Evolutionary conservation across 2,797 vertebrate genomes (phyloP), one percentile per base, ranked within the genome.

Genomic region (Paguma larvata): DNA sequence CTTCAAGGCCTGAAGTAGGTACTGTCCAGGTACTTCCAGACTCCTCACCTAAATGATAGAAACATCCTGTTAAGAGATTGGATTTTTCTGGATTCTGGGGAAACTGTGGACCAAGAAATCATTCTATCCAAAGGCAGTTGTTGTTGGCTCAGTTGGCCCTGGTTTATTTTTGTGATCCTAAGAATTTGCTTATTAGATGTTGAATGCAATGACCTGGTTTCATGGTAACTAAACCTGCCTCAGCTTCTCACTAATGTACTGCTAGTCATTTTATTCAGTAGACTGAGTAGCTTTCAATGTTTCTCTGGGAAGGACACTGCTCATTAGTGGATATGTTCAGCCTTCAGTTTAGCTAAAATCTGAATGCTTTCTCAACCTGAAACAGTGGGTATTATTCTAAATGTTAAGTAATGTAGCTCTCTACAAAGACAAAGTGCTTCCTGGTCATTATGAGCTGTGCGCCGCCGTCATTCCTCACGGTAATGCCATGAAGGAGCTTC

Each of bases 151-250:
- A 23, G n/a, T 27, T 89, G 93, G 85, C 86, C 79, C 77, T 86
- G 91, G 92, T 94, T 80, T 96, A 78, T 63, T 90, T 95, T 85
- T 9, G 25, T 97, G 97, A 98, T 97, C 93, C 95, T 41, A 68
- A 0, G 86, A 97, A 94, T 72, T 97, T 8, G 95, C 77, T 92
- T 94, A 84, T 93, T 97, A 16, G 85, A 56, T 84, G 85, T 88
- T 92, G 93, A 94, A 95, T 95, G 23, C 1, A 0, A 0, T 84
- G 83, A 89, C 96, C 84, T 13, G 72, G 41, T 62, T 90, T 98
- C 82, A 78, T 63, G 85, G 95, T 70, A 10, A 41, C 12, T 23
- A 30, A 63, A 65, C 96, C 92, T 9, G 46, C 67, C 7, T 79
- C 34, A 4, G 91, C 95, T 70, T 70, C 38, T 80, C 3, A 4